A percentile compares a stretch with the other conserved stretches of the same genome.
These are phyloP conservation scores for Cryptocheilus praepositus DNA, from an alignment of 2,888 invertebrate species.

Conservation along the genomic window DNA sequence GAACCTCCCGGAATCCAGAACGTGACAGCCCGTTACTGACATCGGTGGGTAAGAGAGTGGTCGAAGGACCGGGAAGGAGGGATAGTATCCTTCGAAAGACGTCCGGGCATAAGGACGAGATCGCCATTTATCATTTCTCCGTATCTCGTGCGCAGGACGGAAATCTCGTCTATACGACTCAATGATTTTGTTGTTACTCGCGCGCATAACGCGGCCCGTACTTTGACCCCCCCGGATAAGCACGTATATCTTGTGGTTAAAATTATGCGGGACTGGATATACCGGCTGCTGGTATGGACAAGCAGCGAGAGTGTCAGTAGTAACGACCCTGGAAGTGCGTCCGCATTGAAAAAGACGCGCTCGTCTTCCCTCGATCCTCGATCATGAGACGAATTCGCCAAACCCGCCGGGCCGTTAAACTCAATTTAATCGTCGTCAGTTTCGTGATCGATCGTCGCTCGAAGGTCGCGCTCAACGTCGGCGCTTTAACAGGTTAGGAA, in stretches of 20 bases:
- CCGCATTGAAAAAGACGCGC: conserved; percentile 14
- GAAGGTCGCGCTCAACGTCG: background rate
- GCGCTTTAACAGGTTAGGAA: background rate
- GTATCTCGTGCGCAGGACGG: no score
- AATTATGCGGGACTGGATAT: conserved; percentile 43
- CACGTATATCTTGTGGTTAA: conserved; percentile 34
- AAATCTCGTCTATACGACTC: background rate
- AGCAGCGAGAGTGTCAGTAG: conserved; percentile 28
- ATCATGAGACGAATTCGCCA: no score
- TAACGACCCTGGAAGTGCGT: conserved; percentile 25
- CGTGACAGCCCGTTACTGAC: conserved; percentile 42
- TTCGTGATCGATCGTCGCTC: background rate
- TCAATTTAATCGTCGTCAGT: background rate
- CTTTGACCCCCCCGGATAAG: conserved; percentile 40
- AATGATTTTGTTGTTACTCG: conserved; percentile 10
- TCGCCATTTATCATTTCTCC: no score
- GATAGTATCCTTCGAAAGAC: no score
- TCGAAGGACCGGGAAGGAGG: no score
- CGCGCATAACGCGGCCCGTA: conserved; percentile 21
- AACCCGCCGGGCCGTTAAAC: no score
- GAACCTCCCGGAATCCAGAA: conserved; percentile 24
- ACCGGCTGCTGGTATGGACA: conserved; percentile 29
- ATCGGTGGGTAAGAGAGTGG: conserved; percentile 1
- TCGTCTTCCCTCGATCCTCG: no score
- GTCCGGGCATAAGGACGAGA: no score